Evolutionary conservation across 2,113 vertebrate genomes (phyloP).

Genomic region (Mastomys natalensis): DNA sequence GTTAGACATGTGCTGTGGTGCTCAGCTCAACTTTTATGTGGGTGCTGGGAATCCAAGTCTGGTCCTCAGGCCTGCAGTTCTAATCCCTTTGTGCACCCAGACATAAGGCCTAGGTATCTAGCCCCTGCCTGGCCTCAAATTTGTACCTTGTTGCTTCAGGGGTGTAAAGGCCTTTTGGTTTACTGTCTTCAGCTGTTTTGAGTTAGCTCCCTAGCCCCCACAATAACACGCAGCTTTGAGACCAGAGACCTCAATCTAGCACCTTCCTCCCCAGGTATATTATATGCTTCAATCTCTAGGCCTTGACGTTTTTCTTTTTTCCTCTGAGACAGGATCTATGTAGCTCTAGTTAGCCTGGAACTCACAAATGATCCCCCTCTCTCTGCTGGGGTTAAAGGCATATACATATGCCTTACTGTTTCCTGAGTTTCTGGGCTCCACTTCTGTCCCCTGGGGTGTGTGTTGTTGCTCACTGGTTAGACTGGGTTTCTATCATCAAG

Average conservation of each 20-base stretch:
- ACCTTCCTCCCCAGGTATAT: background rate
- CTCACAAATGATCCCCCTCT: background rate
- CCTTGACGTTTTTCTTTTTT: background rate
- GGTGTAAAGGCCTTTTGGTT: background rate
- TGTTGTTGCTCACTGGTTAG: background rate
- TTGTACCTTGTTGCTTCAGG: background rate
- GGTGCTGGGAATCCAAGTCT: background rate
- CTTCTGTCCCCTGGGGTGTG: too few species aligned
- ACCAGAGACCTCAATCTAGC: background rate
- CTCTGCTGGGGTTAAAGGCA: background rate
- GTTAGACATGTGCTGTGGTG: background rate
- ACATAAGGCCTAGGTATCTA: background rate
- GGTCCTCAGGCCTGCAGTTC: too few species aligned
- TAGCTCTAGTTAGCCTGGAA: background rate
- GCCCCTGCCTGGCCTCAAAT: background rate
- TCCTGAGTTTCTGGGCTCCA: background rate
- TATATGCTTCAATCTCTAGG: background rate
- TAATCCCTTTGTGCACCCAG: background rate
- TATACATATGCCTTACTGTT: background rate
- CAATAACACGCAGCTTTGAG: background rate
- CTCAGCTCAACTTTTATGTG: background rate
- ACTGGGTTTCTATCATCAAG: too few species aligned
- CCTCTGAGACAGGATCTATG: background rate
- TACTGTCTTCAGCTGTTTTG: background rate
- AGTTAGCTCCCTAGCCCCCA: too few species aligned